Evolutionary conservation across 2,113 vertebrate genomes (phyloP), one percentile per base, ranked within the genome.

Genomic region (Strix aluco): DNA sequence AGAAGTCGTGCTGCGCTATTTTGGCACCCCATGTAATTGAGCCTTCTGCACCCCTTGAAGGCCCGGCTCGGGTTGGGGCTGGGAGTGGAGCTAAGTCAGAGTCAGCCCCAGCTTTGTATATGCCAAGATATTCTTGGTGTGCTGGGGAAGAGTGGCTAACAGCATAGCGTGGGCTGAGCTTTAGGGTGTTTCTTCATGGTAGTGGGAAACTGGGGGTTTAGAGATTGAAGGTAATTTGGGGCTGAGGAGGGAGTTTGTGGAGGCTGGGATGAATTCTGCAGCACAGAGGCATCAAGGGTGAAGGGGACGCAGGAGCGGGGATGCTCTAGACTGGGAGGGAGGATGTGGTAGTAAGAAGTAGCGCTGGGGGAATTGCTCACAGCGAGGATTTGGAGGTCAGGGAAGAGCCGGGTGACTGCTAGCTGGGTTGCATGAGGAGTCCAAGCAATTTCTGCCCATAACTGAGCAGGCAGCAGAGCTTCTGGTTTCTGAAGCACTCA

Each of bases 1-100:
- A 61, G 97, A 98, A 51, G 98, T 97, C 0, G 90, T 98, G 29
- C 97, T 98, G 67, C 98, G 98, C 34, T 98, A 98, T 42, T 97
- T 86, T 61, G 98, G 94, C 90, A 94, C 89, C n/a, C 97, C 94
- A 17, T 66, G 98, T 98, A 96, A 98, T 42, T 77, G 67, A 93
- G 36, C 18, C 71, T 82, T 77, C 44, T 62, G 58, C 51, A 74
- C 4, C 21, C 36, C 67, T 70, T 38, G 23, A 38, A 5, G 1
- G 15, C 17, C 26, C 4, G 3, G 18, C 16, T 58, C 0, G 5
- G 61, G 15, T 2, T 62, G 61, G 74, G 77, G 57, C 6, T 44
- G 42, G 88, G 32, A 44, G 11, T 7, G 42, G 77, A 58, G 26
- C 54, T 72, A 25, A 82, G 40, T 58, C 38, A 78, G 67, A 62